Evolutionary conservation across 2,113 vertebrate species (phyloP), one percentile per base, ranked within the genome.

Genomic region (Panthera tigris): DNA sequence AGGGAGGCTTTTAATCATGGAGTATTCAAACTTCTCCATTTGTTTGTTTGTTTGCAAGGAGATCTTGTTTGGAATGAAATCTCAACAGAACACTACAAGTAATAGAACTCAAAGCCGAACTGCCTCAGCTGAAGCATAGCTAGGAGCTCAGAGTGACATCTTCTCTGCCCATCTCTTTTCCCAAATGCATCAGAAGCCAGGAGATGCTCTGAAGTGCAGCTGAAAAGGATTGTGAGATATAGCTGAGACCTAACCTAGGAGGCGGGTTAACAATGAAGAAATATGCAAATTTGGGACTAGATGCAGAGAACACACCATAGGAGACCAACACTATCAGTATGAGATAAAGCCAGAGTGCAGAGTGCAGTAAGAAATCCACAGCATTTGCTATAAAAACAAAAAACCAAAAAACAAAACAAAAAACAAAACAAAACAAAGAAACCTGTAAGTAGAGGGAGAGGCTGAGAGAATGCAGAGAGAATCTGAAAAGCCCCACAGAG

Each of bases 11-110:
- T 50, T 4, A 15, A 39, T 92, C 31, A 57, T 14, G 41, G 19
- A 63, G 52, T 52, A 45, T 96, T 88, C 25, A 71, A 25, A 85
- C 23, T 57, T 92, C 39, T 74, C 5, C 16, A 39, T 92, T 63
- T 86, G 14, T 21, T 84, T 93, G 12, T 83, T 91, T 25, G 29
- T 41, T 96, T 84, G n/a, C 36, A 96, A 87, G n/a, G 50, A 81
- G 71, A 50, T 94, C 39, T 74, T 92, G 27, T 36, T 63, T 65
- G 9, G 25, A 68, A 86, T 84, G 41, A 79, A 69, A 36, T 91
- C 27, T 21, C 66, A 41, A 39, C 39, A 55, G 52, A 94, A 73
- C 7, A 15, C 11, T n/a, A 16, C 39, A 8, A 0, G 2, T 73
- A 78, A 76, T 8, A 55, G 41, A 96, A 29, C 69, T 52, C 65